phyloP scores from a whole-genome alignment of 2,888 invertebrate genomes.

The Tolmerus cingulatus region DNA sequence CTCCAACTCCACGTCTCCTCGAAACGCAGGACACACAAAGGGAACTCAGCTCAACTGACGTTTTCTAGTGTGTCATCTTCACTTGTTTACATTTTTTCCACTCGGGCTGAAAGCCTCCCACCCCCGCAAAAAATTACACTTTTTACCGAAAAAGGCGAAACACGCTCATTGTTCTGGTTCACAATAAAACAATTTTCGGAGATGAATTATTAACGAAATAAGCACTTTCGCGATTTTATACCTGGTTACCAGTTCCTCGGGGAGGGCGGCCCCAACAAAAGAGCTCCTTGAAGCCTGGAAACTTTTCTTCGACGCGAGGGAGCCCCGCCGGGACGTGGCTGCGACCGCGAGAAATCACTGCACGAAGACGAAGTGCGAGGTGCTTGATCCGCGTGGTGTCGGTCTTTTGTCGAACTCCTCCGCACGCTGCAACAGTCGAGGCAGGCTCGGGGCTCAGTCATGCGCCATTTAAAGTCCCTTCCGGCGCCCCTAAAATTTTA shows the following conservation, averaged over 20 bases:
- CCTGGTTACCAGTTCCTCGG: not conserved
- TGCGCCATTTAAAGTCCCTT: constrained; percentile 16
- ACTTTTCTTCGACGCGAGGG: not conserved
- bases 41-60: not conserved
- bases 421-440: not conserved
- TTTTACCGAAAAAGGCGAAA: not conserved
- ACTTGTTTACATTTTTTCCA: not conserved
- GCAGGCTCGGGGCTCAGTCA: constrained; percentile 1
- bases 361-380: not conserved
- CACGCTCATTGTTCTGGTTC: not conserved
- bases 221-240: not conserved
- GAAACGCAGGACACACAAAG: not conserved
- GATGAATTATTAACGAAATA: not conserved
- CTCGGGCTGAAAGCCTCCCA: not conserved
- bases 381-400: not conserved
- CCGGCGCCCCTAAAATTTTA: constrained; percentile 5
- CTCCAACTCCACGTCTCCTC: not conserved
- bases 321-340: not conserved
- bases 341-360: not conserved
- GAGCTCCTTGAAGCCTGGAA: not conserved
- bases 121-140: not conserved
- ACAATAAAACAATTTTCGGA: not conserved
- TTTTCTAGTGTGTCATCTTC: not conserved
- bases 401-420: not conserved
- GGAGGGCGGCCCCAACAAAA: not conserved